Evolutionary conservation across 2,888 invertebrate species (phyloP), one percentile per base, ranked within the genome.

Genomic region (Cistogaster globosa): DNA sequence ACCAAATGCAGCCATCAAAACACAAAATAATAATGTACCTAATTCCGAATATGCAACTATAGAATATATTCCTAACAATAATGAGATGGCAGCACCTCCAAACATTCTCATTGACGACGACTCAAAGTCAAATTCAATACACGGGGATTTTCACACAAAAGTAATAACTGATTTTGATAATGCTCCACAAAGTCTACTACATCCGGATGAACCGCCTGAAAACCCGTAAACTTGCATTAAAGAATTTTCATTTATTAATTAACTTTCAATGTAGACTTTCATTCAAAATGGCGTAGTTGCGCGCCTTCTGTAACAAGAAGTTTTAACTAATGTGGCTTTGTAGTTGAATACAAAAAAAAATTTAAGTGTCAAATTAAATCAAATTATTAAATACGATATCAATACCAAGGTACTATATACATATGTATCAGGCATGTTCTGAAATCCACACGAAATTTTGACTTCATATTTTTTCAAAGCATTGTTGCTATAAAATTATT

Each of bases 141-240:
- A 92, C 82, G 91, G 91, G 84, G 90, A 91, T 80, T 92, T 90
- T 84, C 90, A 91, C 32, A 89, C 90, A 63, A 87, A 90, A 38
- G 87, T 89, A 12, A 86, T 89, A 72, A 79, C 90, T 38, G 88
- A 87, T 48, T 86, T 88, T 69, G 89, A 90, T 72, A 91, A 90
- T 84, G 90, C 91, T 89, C 90, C 91, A 86, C 91, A 92, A 88
- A 89, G 90, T 88, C 88, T 92, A 55, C 88, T 92, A 87, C 90
- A 91, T 89, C 91, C 91, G 58, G 92, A 92, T 71, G 91, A 93
- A 84, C 92, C 92, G 87, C 93, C 93, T 83, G 93, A 92, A 91
- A 91, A 91, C 88, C 90, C 90, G 86, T 92, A 91, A 90, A 81
- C 71, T 69, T n/a, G 1, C 60, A 53, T 18, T 74, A 74, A 75